Evolutionary conservation across 2,797 vertebrate species (phyloP).

Genomic region (Lithobates sylvaticus): DNA sequence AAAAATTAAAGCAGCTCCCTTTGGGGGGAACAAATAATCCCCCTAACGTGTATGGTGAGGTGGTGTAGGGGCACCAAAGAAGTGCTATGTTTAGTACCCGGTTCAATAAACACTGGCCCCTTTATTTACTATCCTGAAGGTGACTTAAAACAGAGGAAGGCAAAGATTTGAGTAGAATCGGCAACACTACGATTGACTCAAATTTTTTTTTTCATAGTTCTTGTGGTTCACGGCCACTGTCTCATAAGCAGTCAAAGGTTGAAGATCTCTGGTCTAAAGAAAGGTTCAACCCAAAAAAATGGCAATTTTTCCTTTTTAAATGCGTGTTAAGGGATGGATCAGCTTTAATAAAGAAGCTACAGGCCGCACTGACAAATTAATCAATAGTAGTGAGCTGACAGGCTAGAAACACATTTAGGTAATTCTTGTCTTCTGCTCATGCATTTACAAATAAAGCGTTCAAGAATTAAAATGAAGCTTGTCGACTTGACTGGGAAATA

Average conservation of each 20-base stretch:
- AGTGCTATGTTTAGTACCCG: too few relatives aligned
- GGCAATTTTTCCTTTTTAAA: neutral
- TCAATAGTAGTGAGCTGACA: constrained; percentile 78
- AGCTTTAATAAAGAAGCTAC: constrained; percentile 63
- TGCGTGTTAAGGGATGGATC: neutral
- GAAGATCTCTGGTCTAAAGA: neutral
- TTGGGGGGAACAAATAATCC: too few relatives aligned
- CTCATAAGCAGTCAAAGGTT: neutral
- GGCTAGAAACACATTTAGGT: constrained; percentile 74
- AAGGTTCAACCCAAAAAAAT: neutral
- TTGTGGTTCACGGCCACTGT: neutral
- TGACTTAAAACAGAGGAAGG: too few relatives aligned
- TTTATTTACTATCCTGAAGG: too few relatives aligned
- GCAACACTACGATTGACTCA: too few relatives aligned
- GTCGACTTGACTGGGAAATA: constrained; percentile 76
- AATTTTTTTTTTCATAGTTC: neutral
- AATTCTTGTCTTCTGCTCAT: constrained; percentile 71
- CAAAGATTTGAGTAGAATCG: too few relatives aligned
- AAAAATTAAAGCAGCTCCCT: too few relatives aligned
- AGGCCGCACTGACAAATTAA: constrained; percentile 75
- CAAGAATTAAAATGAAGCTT: constrained; percentile 77
- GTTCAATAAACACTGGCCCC: too few relatives aligned
- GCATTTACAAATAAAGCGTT: constrained; percentile 80
- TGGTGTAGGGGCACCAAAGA: too few relatives aligned
- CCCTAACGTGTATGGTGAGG: too few relatives aligned